phyloP scores from a whole-genome alignment of 2,113 vertebrate species.

The Ceyx margarethae region DNA sequence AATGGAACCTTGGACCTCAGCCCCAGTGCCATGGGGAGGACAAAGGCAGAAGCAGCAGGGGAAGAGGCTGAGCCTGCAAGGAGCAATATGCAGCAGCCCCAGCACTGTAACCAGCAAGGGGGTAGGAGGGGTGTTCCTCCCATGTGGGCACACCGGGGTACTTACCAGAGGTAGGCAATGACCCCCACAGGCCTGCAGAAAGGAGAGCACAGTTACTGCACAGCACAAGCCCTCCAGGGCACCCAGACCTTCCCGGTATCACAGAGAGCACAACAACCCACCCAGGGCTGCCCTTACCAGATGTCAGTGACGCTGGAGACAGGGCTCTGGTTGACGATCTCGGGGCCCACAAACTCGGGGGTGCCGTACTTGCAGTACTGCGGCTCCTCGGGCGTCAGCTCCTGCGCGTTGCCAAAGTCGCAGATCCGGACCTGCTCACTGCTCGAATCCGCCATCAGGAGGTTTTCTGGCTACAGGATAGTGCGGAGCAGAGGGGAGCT shows the following conservation, averaged over 20 bases:
- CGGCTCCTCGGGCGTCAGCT: constrained; percentile 80
- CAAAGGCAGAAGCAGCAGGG: background rate
- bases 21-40: background rate
- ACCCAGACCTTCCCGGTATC: background rate
- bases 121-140: background rate
- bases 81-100: background rate
- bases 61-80: background rate
- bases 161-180: constrained; percentile 92
- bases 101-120: background rate
- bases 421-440: constrained; percentile 91
- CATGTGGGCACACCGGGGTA: background rate
- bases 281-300: constrained; percentile 77
- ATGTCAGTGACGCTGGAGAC: constrained; percentile 91
- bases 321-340: constrained; percentile 94
- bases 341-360: constrained; percentile 92
- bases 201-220: background rate
- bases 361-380: constrained; percentile 96
- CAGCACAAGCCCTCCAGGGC: background rate
- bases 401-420: constrained; percentile 91
- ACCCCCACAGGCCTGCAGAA: constrained; percentile 88
- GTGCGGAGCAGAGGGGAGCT: background rate
- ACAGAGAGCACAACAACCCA: accelerated
- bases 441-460: constrained; percentile 86
- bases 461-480: constrained; percentile 88
- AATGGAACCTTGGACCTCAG: background rate